These are phyloP conservation scores for Pyxicephalus adspersus DNA, from an alignment of 2,113 vertebrate genomes.

Conservation along the genomic window DNA sequence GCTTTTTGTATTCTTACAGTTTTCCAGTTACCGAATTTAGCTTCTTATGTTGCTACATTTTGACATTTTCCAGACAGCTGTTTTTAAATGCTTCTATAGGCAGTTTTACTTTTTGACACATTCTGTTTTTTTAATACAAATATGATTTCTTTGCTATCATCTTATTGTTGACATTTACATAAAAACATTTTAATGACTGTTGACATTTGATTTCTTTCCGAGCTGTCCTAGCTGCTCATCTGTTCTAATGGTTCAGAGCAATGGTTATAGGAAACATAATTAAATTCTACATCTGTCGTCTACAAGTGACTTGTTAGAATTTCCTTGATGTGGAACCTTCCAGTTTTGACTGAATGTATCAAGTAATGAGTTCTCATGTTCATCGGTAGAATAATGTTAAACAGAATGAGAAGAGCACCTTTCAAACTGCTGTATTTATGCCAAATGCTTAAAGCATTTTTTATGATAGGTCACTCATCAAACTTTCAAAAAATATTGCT, in stretches of 20 bases:
- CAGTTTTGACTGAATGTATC: conserved; percentile 1
- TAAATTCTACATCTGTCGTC: conserved; percentile 51
- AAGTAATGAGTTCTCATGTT: neutral
- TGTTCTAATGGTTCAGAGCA: conserved; percentile 41
- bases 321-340: conserved; percentile 31
- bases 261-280: conserved; percentile 42
- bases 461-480: neutral
- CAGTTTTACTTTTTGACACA: conserved; percentile 14
- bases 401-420: neutral
- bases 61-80: conserved; percentile 38
- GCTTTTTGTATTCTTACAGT: neutral
- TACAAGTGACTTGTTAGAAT: conserved; percentile 45
- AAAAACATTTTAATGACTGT: conserved; percentile 49
- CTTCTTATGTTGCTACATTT: neutral
- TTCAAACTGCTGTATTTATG: conserved; percentile 1
- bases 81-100: conserved; percentile 16
- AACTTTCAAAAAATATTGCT: neutral
- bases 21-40: neutral
- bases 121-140: conserved; percentile 39
- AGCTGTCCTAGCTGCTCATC: conserved; percentile 42
- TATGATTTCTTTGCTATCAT: conserved; percentile 31
- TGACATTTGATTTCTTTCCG: conserved; percentile 49
- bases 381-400: neutral
- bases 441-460: neutral
- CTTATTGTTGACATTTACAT: conserved; percentile 49